phyloP scores from a whole-genome alignment of 2,113 vertebrate species.

The Chloebia gouldiae region DNA sequence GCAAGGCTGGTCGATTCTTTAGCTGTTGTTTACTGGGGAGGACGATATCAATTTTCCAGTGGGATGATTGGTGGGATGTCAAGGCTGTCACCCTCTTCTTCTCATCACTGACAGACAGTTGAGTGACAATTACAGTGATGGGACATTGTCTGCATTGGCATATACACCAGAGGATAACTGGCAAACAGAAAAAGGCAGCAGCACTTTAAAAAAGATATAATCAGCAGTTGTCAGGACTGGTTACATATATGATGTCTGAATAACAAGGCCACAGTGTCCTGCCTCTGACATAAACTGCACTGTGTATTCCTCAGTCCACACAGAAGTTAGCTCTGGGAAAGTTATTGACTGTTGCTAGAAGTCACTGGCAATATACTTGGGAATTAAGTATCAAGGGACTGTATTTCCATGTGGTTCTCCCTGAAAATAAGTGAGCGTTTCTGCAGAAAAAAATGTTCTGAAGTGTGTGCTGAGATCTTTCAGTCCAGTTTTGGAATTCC shows the following conservation, averaged over 20 bases:
- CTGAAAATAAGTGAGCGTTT: background rate
- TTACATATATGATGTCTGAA: slow-evolving; percentile 78
- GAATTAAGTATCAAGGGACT: background rate
- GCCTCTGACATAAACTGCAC: background rate
- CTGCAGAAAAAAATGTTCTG: background rate
- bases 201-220: slow-evolving; percentile 76
- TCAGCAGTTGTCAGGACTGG: slow-evolving; percentile 79
- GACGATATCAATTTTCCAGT: slow-evolving; percentile 82
- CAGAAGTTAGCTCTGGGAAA: background rate
- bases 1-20: slow-evolving; percentile 77
- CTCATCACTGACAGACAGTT: slow-evolving; percentile 73
- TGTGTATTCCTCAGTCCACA: background rate
- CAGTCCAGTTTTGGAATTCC: background rate
- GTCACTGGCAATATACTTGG: background rate
- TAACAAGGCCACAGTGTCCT: slow-evolving; percentile 55
- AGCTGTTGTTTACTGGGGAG: slow-evolving; percentile 82
- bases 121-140: slow-evolving; percentile 77
- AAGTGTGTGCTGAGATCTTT: background rate
- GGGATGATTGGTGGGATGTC: slow-evolving; percentile 80
- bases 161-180: slow-evolving; percentile 79
- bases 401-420: background rate
- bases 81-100: slow-evolving; percentile 78
- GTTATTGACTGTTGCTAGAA: background rate
- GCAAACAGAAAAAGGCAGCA: slow-evolving; percentile 74
- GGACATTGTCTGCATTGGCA: slow-evolving; percentile 75